Evolutionary conservation across 2,113 vertebrate species (phyloP).

Genomic region (Cryptoleucopteryx plumbea): DNA sequence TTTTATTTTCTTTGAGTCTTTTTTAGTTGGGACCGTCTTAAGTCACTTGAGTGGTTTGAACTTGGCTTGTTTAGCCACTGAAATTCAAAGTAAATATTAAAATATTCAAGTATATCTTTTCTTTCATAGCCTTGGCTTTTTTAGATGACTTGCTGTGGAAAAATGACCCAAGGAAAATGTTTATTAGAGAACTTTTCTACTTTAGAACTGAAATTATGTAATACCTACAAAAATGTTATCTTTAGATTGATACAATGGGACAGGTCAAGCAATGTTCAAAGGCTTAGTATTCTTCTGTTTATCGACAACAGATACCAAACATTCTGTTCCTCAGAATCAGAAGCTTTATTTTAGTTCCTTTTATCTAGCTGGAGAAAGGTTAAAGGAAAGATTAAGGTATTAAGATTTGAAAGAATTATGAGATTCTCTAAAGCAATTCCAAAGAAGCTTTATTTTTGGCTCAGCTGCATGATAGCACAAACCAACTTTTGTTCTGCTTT

Average conservation of each 20-base stretch:
- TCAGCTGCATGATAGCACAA: not conserved
- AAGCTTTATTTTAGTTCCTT: constrained; percentile 55
- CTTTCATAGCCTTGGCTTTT: not conserved
- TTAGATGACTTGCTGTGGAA: not conserved
- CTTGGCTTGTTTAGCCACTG: not conserved
- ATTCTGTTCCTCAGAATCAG: not conserved
- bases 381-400: constrained; percentile 55
- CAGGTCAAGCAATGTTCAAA: constrained; percentile 6
- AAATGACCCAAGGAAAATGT: not conserved
- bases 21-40: not conserved
- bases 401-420: constrained; percentile 18
- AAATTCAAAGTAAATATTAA: not conserved
- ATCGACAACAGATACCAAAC: not conserved
- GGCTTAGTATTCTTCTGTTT: constrained; percentile 14
- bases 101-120: not conserved
- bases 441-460: constrained; percentile 50
- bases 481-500: constrained; percentile 33
- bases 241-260: not conserved
- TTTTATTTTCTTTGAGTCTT: not conserved
- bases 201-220: not conserved
- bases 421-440: constrained; percentile 29
- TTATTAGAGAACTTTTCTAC: not conserved
- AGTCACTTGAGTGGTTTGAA: not conserved
- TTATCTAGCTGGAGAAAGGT: constrained; percentile 40
- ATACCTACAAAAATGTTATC: not conserved